phyloP scores from a whole-genome alignment of 2,888 invertebrate species.

The Philereme vetulata region DNA sequence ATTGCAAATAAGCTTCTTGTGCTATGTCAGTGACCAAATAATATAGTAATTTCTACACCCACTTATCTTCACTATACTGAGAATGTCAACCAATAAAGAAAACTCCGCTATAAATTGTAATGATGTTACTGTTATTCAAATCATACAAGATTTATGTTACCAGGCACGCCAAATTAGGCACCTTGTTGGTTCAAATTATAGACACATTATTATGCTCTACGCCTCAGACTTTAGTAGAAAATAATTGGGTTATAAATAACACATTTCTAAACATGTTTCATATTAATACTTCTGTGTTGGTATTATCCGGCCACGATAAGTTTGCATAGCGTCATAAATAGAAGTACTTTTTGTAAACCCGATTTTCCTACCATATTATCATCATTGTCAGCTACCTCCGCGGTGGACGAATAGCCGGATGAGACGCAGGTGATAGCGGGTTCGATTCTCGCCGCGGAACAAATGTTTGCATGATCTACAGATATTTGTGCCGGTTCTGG shows the following conservation, averaged over 20 bases:
- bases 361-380: no score
- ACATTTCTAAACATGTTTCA: conserved; percentile 29
- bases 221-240: conserved; percentile 48
- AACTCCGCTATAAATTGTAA: conserved; percentile 20
- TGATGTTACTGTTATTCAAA: conserved; percentile 34
- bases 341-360: no score
- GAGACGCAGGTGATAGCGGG: no score
- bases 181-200: conserved; percentile 52
- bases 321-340: no score
- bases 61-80: background rate
- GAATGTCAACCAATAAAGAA: background rate
- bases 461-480: no score
- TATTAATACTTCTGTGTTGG: conserved; percentile 37
- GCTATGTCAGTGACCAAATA: no score
- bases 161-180: conserved; percentile 45
- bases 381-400: no score
- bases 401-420: no score
- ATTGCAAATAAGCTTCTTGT: no score
- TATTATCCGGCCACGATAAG: conserved; percentile 7
- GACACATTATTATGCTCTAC: conserved; percentile 49
- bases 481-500: no score
- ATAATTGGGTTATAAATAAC: conserved; percentile 59
- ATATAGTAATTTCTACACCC: no score
- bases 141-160: conserved; percentile 33
- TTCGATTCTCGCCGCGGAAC: no score